Conservation (phyloP, 30 jellyfish, hydroid and myxozoan genomes). For the Turritopsis dohrnii region DNA sequence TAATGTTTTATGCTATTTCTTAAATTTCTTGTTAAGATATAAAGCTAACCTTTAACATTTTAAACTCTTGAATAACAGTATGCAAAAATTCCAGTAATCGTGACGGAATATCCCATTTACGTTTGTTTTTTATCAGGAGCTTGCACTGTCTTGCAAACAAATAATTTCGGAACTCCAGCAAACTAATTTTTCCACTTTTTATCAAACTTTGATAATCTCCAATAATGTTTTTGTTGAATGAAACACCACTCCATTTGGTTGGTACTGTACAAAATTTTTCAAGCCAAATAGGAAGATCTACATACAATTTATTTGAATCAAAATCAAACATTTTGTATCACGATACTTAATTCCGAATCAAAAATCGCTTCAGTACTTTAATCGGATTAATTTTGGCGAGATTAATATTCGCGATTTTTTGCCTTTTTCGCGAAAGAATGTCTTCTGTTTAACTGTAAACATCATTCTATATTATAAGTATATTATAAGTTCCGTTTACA, state of each 20-base stretch:
- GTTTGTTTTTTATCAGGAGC: conserved; percentile 47
- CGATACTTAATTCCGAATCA: no score
- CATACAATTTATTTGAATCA: background rate
- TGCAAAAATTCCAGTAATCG: conserved; percentile 60
- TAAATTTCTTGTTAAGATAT: background rate
- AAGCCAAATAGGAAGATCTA: conserved; percentile 84
- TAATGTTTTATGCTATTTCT: no score
- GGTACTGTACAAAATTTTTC: conserved; percentile 42
- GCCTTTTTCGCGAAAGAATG: no score
- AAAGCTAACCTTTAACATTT: conserved; percentile 54
- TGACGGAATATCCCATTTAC: conserved; percentile 59
- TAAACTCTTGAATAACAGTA: conserved; percentile 71
- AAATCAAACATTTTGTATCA: no score
- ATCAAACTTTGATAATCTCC: conserved; percentile 44
- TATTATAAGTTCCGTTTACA: no score
- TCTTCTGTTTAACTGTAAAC: no score
- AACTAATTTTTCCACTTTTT: conserved; percentile 60
- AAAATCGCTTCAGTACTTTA: no score
- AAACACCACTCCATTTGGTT: conserved; percentile 73
- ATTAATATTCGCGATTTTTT: no score
- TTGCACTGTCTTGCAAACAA: conserved; percentile 76
- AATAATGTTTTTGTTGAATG: conserved; percentile 40
- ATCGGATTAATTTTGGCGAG: no score
- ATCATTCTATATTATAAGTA: no score
- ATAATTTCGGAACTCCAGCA: conserved; percentile 78